These are phyloP conservation scores for Enoplosus armatus DNA, from an alignment of 2,797 vertebrate genomes.

Conservation along the genomic window DNA sequence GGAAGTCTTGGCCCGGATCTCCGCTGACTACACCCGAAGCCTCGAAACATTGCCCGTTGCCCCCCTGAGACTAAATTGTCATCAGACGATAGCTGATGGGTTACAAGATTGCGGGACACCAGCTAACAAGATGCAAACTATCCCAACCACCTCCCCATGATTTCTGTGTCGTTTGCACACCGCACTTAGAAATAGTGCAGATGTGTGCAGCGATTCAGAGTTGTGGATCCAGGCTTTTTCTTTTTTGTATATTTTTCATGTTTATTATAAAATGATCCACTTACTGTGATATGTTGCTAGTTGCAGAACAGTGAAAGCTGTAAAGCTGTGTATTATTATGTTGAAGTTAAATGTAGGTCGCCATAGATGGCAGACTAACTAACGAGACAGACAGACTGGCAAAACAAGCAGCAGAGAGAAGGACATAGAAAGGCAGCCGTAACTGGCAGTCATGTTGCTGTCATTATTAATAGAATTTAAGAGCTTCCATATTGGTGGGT, in stretches of 20 bases:
- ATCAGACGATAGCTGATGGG: no score
- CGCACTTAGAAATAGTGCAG: no score
- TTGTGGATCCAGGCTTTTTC: neutral
- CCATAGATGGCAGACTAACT: neutral
- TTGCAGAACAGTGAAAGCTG: neutral
- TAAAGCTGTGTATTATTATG: no score
- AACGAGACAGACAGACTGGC: neutral
- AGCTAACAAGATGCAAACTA: no score
- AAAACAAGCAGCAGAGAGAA: conserved; percentile 19
- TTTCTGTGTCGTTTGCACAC: no score
- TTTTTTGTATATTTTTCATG: neutral
- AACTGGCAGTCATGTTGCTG: conserved; percentile 31
- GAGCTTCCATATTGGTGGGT: conserved; percentile 27
- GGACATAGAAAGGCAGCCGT: conserved; percentile 15
- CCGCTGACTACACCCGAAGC: no score
- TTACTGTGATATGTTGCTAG: no score
- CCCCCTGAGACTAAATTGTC: no score
- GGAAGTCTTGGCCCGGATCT: no score
- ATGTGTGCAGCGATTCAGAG: neutral
- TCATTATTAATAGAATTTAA: conserved; percentile 6
- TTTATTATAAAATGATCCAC: neutral
- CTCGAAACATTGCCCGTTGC: no score
- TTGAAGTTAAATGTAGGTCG: neutral
- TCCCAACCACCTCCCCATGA: no score
- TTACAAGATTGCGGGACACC: no score